Evolutionary conservation across 2,888 invertebrate genomes (phyloP), one percentile per base, ranked within the genome.

Genomic region (Notodonta ziczac): DNA sequence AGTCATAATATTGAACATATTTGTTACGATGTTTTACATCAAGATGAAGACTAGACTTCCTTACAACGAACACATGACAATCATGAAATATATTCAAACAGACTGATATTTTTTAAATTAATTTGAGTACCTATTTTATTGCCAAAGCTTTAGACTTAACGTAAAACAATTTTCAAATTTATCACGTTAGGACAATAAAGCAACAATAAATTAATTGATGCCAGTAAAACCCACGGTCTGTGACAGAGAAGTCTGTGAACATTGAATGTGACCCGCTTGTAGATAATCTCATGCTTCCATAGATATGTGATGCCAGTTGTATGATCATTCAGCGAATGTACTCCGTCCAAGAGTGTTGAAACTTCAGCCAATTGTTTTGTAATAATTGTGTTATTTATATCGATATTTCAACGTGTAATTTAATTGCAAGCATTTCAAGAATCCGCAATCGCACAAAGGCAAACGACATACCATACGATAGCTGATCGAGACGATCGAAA

Each of bases 91-190:
- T 24, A 63, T 66, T 67, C 70, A 71, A 74, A 73, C 77, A 80
- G 82, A 85, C 91, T 91, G 91, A 91, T 85, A 79, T 83, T 80
- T 24, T 24, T 77, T 81, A 81, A 59, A 68, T 65, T 73, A 74
- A 72, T 74, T 57, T 82, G 81, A 82, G 87, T 90, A 90, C 88
- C 86, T 90, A 84, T 77, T 80, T 80, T 83, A 87, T 88, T 89
- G 86, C 91, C 91, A 91, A 91, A 91, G 91, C 84, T 84, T 86
- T 89, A 90, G 88, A 83, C 74, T 78, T 86, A 85, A 72, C 66
- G 60, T 61, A 71, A 59, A 65, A 4, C 14, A 48, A 13, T 63
- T 48, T 56, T 61, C 58, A 52, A 50, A 16, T 50, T 16, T 48
- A 56, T 62, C 35, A 51, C 13, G 58, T 59, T 61, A 14, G 57